Evolutionary conservation across 2,888 invertebrate species (phyloP).

Genomic region (Leucophora obtusa): DNA sequence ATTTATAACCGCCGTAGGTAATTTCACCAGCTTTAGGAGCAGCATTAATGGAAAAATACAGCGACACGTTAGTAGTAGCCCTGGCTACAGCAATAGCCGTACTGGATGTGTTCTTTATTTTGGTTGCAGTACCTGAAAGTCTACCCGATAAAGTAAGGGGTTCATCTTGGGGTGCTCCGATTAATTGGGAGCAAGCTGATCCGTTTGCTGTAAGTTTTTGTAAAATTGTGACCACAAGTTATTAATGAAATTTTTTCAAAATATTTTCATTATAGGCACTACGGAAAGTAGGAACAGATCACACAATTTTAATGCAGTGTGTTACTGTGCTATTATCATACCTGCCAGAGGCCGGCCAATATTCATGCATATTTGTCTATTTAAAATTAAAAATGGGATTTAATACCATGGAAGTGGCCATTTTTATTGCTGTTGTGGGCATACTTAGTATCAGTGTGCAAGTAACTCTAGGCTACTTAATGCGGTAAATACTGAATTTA

Average conservation of each 20-base stretch:
- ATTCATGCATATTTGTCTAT: conserved; percentile 99
- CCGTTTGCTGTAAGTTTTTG: conserved; percentile 88
- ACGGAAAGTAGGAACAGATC: conserved; percentile 94
- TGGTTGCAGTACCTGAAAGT: conserved; percentile 98
- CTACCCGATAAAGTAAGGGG: conserved; percentile 94
- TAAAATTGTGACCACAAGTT: too few species aligned
- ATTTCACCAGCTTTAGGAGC: conserved; percentile 98
- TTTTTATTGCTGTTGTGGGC: conserved; percentile 98
- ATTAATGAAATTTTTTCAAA: neutral
- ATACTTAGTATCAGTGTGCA: conserved; percentile 97
- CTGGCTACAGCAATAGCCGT: conserved; percentile 97
- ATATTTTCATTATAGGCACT: conserved; percentile 81
- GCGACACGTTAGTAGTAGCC: conserved; percentile 92
- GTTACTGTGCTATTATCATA: conserved; percentile 98
- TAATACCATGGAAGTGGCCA: conserved; percentile 95
- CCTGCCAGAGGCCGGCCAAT: conserved; percentile 98
- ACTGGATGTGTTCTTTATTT: conserved; percentile 97
- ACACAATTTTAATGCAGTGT: conserved; percentile 97
- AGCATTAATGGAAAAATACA: conserved; percentile 91
- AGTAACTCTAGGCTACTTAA: conserved; percentile 89
- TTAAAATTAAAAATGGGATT: conserved; percentile 98
- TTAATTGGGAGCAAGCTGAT: conserved; percentile 99
- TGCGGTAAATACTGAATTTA: conserved; percentile 80
- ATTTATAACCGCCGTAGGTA: conserved; percentile 78
- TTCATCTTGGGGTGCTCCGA: conserved; percentile 90